A percentile compares a stretch with the other conserved stretches of the same genome.
Evolutionary conservation across 2,113 vertebrate species (phyloP).

Genomic region (Hemibagrus wyckioides): DNA sequence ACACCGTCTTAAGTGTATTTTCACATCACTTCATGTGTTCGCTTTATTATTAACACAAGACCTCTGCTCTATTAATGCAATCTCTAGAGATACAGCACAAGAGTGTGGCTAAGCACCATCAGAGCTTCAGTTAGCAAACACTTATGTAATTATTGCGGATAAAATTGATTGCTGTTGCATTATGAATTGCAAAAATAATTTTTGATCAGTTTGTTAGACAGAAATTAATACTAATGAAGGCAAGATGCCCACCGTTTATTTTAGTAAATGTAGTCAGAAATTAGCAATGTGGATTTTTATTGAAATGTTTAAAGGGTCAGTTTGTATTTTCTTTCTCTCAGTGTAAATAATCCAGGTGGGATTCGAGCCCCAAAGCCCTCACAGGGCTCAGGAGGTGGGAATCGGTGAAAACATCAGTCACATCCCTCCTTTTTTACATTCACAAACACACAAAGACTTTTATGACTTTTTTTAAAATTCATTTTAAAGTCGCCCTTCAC

Average conservation of each 20-base stretch:
- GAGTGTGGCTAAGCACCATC: too few species aligned
- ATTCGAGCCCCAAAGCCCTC: not conserved
- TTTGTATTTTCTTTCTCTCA: not conserved
- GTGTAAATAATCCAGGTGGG: slow-evolving; percentile 5
- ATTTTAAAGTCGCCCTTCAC: not conserved
- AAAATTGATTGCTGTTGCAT: too few species aligned
- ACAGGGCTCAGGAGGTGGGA: not conserved
- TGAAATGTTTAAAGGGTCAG: not conserved
- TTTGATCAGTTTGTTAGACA: too few species aligned
- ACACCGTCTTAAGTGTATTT: not conserved
- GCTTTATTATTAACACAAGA: slow-evolving; percentile 64
- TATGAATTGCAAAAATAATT: too few species aligned
- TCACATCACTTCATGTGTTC: not conserved
- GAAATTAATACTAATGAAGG: too few species aligned
- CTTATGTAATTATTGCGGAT: too few species aligned
- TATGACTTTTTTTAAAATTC: not conserved
- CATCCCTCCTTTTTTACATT: not conserved
- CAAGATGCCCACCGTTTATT: not conserved
- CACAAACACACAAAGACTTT: not conserved
- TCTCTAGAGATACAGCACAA: not conserved
- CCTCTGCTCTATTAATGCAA: slow-evolving; percentile 56
- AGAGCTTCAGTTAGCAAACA: too few species aligned
- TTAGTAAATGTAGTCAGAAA: not conserved
- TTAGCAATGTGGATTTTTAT: not conserved
- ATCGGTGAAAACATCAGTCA: not conserved